Evolutionary conservation across 2,888 invertebrate genomes (phyloP).

Genomic region (Pollenia labialis): DNA sequence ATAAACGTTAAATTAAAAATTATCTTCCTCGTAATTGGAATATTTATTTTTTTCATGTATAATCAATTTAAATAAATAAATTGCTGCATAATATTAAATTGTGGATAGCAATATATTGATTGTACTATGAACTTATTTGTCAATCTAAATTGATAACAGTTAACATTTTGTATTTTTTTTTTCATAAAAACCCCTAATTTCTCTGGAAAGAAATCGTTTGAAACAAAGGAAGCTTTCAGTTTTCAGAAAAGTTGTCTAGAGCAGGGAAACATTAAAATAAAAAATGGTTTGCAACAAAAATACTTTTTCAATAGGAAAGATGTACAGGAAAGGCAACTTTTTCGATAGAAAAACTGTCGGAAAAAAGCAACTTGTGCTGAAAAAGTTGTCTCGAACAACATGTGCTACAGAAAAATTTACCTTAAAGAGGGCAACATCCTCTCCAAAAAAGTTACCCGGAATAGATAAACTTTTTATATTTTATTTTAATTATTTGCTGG

Average conservation of each 20-base stretch:
- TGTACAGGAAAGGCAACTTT: background rate
- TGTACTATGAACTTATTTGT: background rate
- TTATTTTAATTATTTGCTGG: no score
- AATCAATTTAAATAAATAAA: conserved; percentile 33
- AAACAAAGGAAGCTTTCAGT: no score
- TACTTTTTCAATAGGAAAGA: background rate
- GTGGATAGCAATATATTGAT: background rate
- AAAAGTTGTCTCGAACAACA: no score
- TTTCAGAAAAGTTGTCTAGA: no score
- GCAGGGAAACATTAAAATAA: no score
- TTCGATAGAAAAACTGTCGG: no score
- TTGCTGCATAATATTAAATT: background rate
- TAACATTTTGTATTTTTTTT: background rate
- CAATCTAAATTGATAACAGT: background rate
- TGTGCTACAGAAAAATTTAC: no score
- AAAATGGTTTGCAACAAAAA: no score
- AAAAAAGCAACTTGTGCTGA: no score
- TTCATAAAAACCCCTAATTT: background rate
- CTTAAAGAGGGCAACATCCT: background rate
- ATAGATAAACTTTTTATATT: no score
- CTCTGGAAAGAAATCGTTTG: no score
- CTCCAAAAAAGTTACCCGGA: no score
- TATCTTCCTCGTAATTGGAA: conserved; percentile 12
- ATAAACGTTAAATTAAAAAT: conserved; percentile 13
- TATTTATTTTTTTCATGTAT: background rate